Evolutionary conservation across 2,113 vertebrate genomes (phyloP), one percentile per base, ranked within the genome.

Genomic region (Dicentrarchus labrax): DNA sequence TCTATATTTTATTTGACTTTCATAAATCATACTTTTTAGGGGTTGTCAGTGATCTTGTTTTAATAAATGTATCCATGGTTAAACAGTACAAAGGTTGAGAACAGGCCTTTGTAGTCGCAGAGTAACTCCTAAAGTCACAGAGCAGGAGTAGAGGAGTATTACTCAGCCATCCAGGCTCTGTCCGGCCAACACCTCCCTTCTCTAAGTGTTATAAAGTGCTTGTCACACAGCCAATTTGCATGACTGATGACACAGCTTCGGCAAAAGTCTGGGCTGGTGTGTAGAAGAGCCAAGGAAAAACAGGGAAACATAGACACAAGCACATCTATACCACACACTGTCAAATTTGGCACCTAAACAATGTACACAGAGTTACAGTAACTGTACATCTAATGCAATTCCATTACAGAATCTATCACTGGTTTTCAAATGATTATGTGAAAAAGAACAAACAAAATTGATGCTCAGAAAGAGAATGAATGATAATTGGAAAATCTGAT

Each of bases 141-240:
- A 69, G 56, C 43, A 61, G 67, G n/a, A 78, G 65, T 15, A 10
- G 21, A 43, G 51, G 4, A 9, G 48, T 75, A 89, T 91, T 84
- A 87, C 69, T 92, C 86, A 91, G 72, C 72, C 5, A 53, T 51
- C 73, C 10, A 38, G 53, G n/a, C 67, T 64, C 76, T 66, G 77
- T 82, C 76, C 77, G 16, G 80, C 82, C 66, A 62, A 15, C 54
- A 3, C 73, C 71, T 66, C 70, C 72, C 74, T 79, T 60, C 69
- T 71, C 77, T 94, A 89, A 94, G 83, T 92, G 82, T 93, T 94
- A 92, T 88, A 86, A 93, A 94, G 92, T 76, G 80, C 90, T 88
- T 93, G 89, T 93, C 93, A 89, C 64, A 17, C 79, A 86, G 73
- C 78, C 87, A 93, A 91, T 94, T 93, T 95, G 88, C 93, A 94